Evolutionary conservation across 2,888 invertebrate genomes (phyloP), one percentile per base, ranked within the genome.

Genomic region (Patella ulyssiponensis): DNA sequence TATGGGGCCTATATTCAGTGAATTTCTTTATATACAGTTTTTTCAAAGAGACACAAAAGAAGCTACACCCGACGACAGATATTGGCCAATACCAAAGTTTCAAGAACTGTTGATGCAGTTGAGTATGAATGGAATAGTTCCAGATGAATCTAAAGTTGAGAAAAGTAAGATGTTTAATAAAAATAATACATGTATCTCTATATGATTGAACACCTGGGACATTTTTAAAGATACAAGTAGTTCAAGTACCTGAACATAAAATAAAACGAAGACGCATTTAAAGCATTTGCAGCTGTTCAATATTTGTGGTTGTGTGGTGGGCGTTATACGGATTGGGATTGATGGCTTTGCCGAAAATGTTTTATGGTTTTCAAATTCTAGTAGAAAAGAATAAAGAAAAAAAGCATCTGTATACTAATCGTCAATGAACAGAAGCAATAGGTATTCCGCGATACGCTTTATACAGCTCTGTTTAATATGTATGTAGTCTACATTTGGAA

Each of bases 91-190:
- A 56, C 80, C 83, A 69, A 89, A 86, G 79, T 88, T 90, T 64
- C 82, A 82, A 71, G 87, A 90, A 78, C 76, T 90, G 20, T 81
- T 89, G 17, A 87, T 88, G 86, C 87, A 87, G 79, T 81, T 89
- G 20, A 85, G 84, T 64, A 84, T 85, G 77, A 73, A 81, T 75
- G 84, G 85, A 17, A 78, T 86, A 17, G 70, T 80, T 7, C 88
- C 88, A 27, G 83, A 86, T 75, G 79, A 82, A 11, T 71, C 73
- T 17, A 77, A 79, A 33, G 77, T 85, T 33, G 56, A 72, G n/a
- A 72, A 74, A 73, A 78, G 86, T 86, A 77, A 72, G 76, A 73
- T 14, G 33, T 33, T 33, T 33, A 33, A 33, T 44, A 44, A 7
- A 44, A 44, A 9, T 44, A 44, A n/a, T n/a, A n/a, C n/a, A n/a